Evolutionary conservation across 2,888 invertebrate genomes (phyloP), one percentile per base, ranked within the genome.

Genomic region (Antheraea assamensis): DNA sequence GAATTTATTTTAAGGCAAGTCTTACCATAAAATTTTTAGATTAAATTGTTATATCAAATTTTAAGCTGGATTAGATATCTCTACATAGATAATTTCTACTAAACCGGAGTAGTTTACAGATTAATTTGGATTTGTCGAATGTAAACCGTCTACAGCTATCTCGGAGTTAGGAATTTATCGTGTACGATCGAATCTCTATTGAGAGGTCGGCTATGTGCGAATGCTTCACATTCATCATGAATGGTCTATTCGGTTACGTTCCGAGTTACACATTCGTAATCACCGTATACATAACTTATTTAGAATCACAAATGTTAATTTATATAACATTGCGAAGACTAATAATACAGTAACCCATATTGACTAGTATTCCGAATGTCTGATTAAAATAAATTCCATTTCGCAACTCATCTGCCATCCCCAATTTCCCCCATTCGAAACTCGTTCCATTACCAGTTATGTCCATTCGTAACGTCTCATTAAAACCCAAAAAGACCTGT

Each of bases 211-310:
- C 49, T 78, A 76, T 75, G 73, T 77, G 72, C 72, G 76, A 78
- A 76, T 78, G 74, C 74, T 72, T 73, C 74, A 75, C 78, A 78
- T 78, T 75, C 73, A 66, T 78, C 79, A 79, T 78, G 75, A 78
- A 79, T 75, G 81, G 82, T 84, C 82, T 83, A 85, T 85, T 87
- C 85, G 83, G 83, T 85, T 78, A 76, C 74, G 81, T 85, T 86
- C 83, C 85, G 85, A 87, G 81, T 78, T 76, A 77, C 84, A 86
- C 87, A 84, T 84, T 81, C 86, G 84, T 85, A 87, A 87, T 86
- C 24, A 31, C 31, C 15, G 31, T 31, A 24, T 58, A 58, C 24
- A 3, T 24, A 58, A 58, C n/a, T 24, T n/a, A n/a, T 24, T 1
- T 58, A 58, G 24, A 58, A 13, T 24, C 24, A 58, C 10, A 13